Evolutionary conservation across 2,888 invertebrate species (phyloP).

Genomic region (Coelopa pilipes): DNA sequence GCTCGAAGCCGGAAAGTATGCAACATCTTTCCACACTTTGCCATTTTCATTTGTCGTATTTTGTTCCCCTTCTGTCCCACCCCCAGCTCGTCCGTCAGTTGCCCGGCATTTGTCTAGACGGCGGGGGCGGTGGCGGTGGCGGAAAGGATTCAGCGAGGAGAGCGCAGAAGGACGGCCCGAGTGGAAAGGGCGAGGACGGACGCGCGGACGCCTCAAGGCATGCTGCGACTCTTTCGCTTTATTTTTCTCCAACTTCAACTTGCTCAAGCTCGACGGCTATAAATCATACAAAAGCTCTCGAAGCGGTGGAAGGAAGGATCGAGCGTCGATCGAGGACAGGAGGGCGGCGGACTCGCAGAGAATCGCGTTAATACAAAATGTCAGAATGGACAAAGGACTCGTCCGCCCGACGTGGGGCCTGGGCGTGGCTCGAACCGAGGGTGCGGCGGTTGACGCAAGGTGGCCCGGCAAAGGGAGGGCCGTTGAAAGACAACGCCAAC

Average conservation of each 20-base stretch:
- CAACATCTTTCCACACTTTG: background rate
- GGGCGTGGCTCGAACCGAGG: too few species aligned
- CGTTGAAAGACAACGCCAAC: too few species aligned
- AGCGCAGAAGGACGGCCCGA: too few species aligned
- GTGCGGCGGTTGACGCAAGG: too few species aligned
- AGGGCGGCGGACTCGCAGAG: background rate
- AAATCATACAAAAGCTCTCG: conserved; percentile 8
- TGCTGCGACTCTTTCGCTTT: background rate
- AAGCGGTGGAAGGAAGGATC: background rate
- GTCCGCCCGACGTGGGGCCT: background rate
- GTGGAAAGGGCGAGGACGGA: background rate
- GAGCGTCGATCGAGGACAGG: background rate
- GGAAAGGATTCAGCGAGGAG: too few species aligned
- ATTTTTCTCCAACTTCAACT: background rate
- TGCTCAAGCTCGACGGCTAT: conserved; percentile 7
- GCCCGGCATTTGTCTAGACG: background rate
- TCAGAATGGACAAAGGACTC: conserved; percentile 25
- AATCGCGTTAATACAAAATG: conserved; percentile 14
- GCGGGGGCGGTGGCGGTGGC: too few species aligned
- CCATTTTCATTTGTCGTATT: background rate
- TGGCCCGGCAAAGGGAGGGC: too few species aligned
- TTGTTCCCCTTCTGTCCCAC: background rate
- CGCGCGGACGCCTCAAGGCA: conserved; percentile 13
- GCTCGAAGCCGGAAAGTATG: background rate
- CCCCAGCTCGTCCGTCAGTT: background rate